Conservation (phyloP, 2,888 invertebrate genomes). For the Hedychridium roseum region DNA sequence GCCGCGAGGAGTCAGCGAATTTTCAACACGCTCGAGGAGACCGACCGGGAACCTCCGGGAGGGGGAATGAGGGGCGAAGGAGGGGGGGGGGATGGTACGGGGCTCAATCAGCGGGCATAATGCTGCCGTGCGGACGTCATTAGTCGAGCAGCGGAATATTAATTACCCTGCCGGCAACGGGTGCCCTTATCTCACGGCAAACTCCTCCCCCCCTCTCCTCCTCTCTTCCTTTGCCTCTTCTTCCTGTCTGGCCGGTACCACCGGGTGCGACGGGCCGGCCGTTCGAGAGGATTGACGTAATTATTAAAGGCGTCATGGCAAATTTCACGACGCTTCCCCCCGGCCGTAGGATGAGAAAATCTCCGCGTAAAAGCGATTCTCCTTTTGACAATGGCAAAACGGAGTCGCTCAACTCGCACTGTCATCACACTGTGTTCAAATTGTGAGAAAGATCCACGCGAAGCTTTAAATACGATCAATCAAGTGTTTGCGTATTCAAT, state of each 20-base stretch:
- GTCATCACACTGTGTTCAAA: no score
- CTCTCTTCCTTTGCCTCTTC: conserved; percentile 2
- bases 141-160: conserved; percentile 41
- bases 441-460: no score
- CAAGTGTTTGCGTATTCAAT: no score
- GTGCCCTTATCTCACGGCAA: conserved; percentile 25
- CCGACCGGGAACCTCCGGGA: no score
- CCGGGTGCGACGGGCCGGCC: conserved; percentile 22
- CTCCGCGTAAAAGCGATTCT: not conserved
- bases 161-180: conserved; percentile 34
- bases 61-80: no score
- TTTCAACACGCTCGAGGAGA: no score
- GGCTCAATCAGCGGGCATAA: conserved; percentile 40
- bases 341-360: not conserved
- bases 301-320: conserved; percentile 28
- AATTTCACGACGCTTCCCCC: conserved; percentile 12
- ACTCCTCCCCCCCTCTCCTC: not conserved
- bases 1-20: conserved; percentile 47
- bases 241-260: conserved; percentile 14
- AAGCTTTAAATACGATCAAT: no score
- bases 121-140: conserved; percentile 37
- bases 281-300: conserved; percentile 40
- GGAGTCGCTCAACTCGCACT: no score
- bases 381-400: no score
- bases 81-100: no score